Conservation (phyloP, 2,113 vertebrate species). For the Uria aalge region DNA sequence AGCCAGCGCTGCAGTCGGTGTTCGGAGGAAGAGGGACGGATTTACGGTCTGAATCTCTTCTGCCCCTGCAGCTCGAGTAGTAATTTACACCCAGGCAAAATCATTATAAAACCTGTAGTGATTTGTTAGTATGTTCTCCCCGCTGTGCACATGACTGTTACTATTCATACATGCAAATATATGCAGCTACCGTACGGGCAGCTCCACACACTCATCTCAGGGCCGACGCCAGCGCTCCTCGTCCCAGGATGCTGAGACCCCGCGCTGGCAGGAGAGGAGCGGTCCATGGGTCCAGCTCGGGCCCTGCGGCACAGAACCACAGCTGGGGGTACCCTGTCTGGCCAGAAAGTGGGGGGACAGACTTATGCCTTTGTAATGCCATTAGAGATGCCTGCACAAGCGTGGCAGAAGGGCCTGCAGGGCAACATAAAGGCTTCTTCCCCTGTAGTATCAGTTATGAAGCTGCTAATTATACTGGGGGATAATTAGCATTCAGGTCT, state of each 20-base stretch:
- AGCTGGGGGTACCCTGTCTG: background rate
- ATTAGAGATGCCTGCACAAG: background rate
- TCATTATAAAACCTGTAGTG: accelerated
- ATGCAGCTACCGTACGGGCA: background rate
- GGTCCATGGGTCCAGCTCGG: background rate
- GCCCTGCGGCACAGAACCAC: background rate
- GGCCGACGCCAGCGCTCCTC: accelerated
- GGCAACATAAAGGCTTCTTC: background rate
- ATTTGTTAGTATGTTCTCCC: background rate
- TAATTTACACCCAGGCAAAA: background rate
- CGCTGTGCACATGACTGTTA: background rate
- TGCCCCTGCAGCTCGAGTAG: background rate
- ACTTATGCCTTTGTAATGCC: background rate
- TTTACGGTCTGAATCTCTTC: no score
- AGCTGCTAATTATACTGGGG: background rate
- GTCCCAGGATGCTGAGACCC: accelerated
- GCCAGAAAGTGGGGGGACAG: background rate
- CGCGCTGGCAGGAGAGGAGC: accelerated
- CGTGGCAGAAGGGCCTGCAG: background rate
- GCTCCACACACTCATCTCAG: background rate
- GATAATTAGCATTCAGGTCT: background rate
- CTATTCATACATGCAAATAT: background rate
- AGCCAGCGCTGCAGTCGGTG: background rate
- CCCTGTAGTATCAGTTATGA: background rate
- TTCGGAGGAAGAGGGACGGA: background rate